phyloP scores from a whole-genome alignment of 2,113 vertebrate species.

The Naja naja region DNA sequence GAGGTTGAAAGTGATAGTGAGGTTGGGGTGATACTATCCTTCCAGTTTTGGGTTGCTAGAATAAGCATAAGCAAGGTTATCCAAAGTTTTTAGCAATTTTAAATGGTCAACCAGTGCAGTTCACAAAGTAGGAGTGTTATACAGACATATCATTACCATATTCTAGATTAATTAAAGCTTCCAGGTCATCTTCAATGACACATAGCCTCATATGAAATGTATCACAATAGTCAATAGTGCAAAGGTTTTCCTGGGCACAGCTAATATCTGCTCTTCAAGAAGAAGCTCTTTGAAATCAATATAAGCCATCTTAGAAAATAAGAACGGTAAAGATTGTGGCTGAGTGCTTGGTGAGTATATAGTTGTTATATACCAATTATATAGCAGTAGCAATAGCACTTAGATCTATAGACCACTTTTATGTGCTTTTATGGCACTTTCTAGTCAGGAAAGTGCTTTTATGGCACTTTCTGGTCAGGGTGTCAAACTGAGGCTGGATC shows the following conservation, averaged over 20 bases:
- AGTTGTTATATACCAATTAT: no score
- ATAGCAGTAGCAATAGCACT: no score
- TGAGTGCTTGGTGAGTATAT: not conserved
- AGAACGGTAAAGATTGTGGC: not conserved
- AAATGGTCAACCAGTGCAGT: not conserved
- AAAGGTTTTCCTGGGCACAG: not conserved
- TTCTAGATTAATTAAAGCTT: not conserved
- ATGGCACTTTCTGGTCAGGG: no score
- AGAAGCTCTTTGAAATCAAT: not conserved
- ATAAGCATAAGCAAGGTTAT: not conserved
- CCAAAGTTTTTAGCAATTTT: not conserved
- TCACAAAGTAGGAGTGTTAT: not conserved
- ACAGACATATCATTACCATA: not conserved
- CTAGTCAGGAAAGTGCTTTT: no score
- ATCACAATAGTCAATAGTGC: not conserved
- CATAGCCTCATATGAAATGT: not conserved
- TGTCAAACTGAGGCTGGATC: no score
- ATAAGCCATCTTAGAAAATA: not conserved
- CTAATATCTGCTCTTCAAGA: not conserved
- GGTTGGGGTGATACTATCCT: not conserved
- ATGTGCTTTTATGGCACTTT: no score
- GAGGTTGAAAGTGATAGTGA: not conserved
- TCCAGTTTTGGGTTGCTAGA: not conserved
- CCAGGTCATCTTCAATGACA: no score
- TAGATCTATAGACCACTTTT: no score